Conservation (phyloP, 2,797 vertebrate genomes). For the Melanotaenia parkinsoni region DNA sequence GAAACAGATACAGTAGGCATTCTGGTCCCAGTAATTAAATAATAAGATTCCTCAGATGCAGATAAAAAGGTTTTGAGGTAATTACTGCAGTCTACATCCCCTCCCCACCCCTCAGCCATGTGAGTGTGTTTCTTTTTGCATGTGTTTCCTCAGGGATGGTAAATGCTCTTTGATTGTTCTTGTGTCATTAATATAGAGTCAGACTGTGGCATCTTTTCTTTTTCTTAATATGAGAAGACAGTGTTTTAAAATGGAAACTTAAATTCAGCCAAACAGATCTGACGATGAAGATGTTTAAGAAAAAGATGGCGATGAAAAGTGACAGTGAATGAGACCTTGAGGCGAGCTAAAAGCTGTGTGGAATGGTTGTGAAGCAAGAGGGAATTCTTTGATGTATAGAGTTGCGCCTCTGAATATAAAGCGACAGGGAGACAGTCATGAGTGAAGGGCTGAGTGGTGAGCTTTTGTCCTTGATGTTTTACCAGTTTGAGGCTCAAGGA, state of each 20-base stretch:
- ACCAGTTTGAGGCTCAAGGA: constrained; percentile 37
- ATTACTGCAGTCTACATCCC: constrained; percentile 67
- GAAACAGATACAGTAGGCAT: constrained; percentile 47
- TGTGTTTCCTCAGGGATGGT: constrained; percentile 44
- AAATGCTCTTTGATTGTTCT: constrained; percentile 50
- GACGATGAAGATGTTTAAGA: constrained; percentile 9
- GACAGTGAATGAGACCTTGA: constrained; percentile 20
- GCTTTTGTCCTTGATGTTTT: constrained; percentile 63
- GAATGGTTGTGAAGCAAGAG: constrained; percentile 22
- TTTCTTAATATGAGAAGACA: neutral
- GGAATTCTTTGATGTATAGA: constrained; percentile 39
- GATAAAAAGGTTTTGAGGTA: constrained; percentile 79
- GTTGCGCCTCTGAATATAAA: constrained; percentile 44
- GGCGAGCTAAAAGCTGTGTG: constrained; percentile 12
- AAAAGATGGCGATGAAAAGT: constrained; percentile 10
- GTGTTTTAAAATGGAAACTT: constrained; percentile 6
- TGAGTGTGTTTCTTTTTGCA: constrained; percentile 25
- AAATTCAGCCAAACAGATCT: constrained; percentile 1
- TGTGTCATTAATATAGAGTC: constrained; percentile 21
- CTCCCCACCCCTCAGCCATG: constrained; percentile 21
- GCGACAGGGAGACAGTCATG: constrained; percentile 28
- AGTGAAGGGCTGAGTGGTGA: constrained; percentile 33
- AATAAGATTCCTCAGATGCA: constrained; percentile 77
- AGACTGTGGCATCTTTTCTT: constrained; percentile 23
- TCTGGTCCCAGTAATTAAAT: constrained; percentile 72